Percentiles rank a stretch among this genome's conserved stretches.
Evolutionary conservation across 2,888 invertebrate species (phyloP).

Genomic region (Drosophila infuscata): DNA sequence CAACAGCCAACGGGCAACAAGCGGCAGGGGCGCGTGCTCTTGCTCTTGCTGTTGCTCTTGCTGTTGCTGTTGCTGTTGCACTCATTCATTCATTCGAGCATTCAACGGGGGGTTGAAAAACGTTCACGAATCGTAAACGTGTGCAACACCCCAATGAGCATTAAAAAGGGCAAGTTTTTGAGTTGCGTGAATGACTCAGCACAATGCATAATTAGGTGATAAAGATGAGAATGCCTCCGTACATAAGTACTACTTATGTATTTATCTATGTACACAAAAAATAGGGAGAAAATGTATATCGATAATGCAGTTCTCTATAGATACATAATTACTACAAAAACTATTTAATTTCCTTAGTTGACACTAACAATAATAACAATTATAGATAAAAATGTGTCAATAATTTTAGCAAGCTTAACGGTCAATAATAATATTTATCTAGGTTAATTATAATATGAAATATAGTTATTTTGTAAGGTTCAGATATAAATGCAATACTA

Average conservation of each 20-base stretch:
- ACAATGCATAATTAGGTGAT: conserved; percentile 69
- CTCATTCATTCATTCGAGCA: neutral
- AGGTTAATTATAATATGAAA: neutral
- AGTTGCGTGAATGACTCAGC: conserved; percentile 22
- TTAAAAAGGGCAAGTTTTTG: conserved; percentile 30
- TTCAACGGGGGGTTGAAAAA: conserved; percentile 53
- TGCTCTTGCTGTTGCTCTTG: conserved; percentile 9
- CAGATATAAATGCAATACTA: fast-evolving
- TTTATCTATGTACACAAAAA: conserved; percentile 1
- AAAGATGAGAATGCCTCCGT: conserved; percentile 29
- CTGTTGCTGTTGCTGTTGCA: conserved; percentile 21
- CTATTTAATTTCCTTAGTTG: neutral
- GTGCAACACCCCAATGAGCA: conserved; percentile 45
- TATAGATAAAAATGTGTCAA: neutral
- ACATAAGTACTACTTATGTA: conserved; percentile 5
- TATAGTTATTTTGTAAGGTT: neutral
- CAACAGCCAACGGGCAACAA: conserved; percentile 15
- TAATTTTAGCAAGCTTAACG: neutral
- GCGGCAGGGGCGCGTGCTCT: conserved; percentile 36
- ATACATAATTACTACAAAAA: neutral
- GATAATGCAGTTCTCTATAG: neutral
- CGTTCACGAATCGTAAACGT: conserved; percentile 24
- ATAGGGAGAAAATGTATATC: neutral
- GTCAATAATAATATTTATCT: neutral
- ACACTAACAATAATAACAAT: neutral